Evolutionary conservation across 2,113 vertebrate species (phyloP).

Genomic region (Egretta garzetta): DNA sequence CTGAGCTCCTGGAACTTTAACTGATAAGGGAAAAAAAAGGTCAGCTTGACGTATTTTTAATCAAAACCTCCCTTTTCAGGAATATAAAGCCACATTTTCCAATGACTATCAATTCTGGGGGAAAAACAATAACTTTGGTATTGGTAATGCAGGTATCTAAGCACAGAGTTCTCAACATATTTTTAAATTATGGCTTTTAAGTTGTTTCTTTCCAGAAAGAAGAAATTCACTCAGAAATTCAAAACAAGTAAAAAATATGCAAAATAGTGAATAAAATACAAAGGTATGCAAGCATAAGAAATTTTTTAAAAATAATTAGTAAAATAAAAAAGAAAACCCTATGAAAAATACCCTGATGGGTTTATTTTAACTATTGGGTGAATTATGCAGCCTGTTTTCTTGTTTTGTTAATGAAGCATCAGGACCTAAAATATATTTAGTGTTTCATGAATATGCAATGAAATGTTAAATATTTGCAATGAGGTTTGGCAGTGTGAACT

Average conservation of each 20-base stretch:
- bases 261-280: background rate
- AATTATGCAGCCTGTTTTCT: constrained; percentile 41
- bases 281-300: background rate
- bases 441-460: constrained; percentile 47
- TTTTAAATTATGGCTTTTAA: background rate
- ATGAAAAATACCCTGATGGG: background rate
- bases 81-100: background rate
- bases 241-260: constrained; percentile 11
- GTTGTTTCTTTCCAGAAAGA: background rate
- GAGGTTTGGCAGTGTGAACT: background rate
- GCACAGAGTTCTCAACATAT: background rate
- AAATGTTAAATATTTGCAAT: constrained; percentile 14
- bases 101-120: background rate
- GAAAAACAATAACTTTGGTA: background rate
- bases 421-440: constrained; percentile 43
- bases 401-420: constrained; percentile 57
- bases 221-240: background rate
- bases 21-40: background rate
- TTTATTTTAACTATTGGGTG: constrained; percentile 16
- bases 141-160: background rate
- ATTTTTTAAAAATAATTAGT: constrained; percentile 2
- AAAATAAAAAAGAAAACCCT: background rate
- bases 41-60: background rate
- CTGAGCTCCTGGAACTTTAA: background rate
- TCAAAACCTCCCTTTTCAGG: accelerated